A percentile compares a stretch with the other conserved stretches of the same genome.
phyloP scores from a whole-genome alignment of 1,140 invertebrate species.

The Bicyclus anynana region DNA sequence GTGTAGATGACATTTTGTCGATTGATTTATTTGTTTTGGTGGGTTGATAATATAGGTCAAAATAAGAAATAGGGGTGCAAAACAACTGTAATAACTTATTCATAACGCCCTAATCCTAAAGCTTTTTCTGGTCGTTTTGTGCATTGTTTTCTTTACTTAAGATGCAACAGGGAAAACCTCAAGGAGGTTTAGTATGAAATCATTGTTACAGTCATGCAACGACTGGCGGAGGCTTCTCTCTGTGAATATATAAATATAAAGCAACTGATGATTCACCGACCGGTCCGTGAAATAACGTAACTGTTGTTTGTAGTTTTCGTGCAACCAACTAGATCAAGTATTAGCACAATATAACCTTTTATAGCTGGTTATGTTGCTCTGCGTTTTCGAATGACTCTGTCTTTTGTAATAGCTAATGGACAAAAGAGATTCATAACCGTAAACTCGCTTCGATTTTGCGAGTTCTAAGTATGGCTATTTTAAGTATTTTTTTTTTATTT shows the following conservation, averaged over 20 bases:
- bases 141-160: background rate
- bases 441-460: background rate
- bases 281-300: slow-evolving; percentile 7
- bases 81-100: too few species aligned
- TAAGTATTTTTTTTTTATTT: too few species aligned
- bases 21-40: too few species aligned
- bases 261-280: slow-evolving; percentile 17
- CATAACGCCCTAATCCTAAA: too few species aligned
- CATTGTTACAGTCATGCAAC: slow-evolving; percentile 11
- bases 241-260: slow-evolving; percentile 15
- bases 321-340: background rate
- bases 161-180: slow-evolving; percentile 11
- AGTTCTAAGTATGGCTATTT: too few species aligned
- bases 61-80: too few species aligned
- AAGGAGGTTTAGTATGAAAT: slow-evolving; percentile 23
- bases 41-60: too few species aligned
- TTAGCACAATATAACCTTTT: background rate
- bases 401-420: background rate
- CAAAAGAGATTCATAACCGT: background rate
- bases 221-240: background rate
- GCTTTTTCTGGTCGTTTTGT: too few species aligned
- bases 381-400: background rate
- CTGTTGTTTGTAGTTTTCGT: slow-evolving; percentile 12
- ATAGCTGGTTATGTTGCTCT: background rate
- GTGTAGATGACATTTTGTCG: too few species aligned